Evolutionary conservation across 2,888 invertebrate species (phyloP), one percentile per base, ranked within the genome.

Genomic region (Baccha elongata): DNA sequence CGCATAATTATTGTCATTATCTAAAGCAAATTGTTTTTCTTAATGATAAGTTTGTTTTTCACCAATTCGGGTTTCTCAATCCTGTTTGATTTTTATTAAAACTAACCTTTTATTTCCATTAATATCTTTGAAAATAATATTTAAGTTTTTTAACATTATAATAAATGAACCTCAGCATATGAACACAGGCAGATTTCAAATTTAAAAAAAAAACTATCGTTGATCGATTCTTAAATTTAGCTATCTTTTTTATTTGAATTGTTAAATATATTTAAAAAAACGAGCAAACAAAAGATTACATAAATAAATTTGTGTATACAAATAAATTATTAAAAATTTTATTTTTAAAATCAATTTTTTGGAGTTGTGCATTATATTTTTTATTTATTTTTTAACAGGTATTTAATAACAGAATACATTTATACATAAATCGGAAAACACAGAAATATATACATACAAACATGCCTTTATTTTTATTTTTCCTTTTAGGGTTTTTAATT

Each of bases 1-100:
- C 62, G 53, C 67, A 71, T 62, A 52, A 46, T 67, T 67, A 62
- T 64, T 76, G 62, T 71, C 53, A 44, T 62, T 50, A 29, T 65
- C 44, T 11, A 8, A 35, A 55, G 11, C 0, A 23, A 19, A 40
- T 15, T 53, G 19, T 53, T 40, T 52, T n/a, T 17, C 19, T 67
- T 52, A 53, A 44, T 52, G 10, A 67, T 40, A 53, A 26, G 26
- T 60, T 65, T 21, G n/a, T 60, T 55, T 55, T 40, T 35, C 21
- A 32, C 52, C 5, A 58, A 11, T 21, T 53, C 48, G 26, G 40
- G 11, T 60, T 65, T 48, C 21, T 50, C 13, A 21, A 15, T 42
- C 19, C 46, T 50, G 23, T 44, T 29, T 10, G 23, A 4, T 32
- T 26, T 60, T 65, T 67, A 40, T 71, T 69, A 48, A 26, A 48